Evolutionary conservation across 2,888 invertebrate species (phyloP).

Genomic region (Andricus curvator): DNA sequence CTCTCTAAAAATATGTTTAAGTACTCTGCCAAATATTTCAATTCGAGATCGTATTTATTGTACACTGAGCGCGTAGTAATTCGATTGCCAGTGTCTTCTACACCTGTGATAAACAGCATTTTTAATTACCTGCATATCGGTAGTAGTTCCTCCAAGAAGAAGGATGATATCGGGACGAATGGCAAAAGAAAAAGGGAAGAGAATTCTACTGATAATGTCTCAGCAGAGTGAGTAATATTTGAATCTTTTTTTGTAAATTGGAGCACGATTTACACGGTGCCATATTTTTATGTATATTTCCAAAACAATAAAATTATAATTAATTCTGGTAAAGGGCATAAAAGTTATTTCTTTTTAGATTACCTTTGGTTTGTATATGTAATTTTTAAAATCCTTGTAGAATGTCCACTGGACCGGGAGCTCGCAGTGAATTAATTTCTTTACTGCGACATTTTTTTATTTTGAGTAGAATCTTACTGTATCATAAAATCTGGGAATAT

Average conservation of each 20-base stretch:
- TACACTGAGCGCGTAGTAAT: conserved; percentile 40
- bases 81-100: conserved; percentile 29
- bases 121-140: conserved; percentile 62
- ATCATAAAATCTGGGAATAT: too few relatives aligned
- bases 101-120: conserved; percentile 49
- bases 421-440: too few relatives aligned
- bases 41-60: conserved; percentile 43
- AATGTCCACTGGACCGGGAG: too few relatives aligned
- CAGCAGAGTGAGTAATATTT: conserved; percentile 55
- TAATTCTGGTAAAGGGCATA: neutral
- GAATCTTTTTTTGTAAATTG: neutral
- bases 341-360: neutral
- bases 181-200: conserved; percentile 65
- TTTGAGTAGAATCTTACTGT: too few relatives aligned
- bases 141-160: conserved; percentile 56
- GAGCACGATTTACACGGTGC: neutral
- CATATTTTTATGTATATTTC: neutral
- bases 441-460: too few relatives aligned
- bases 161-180: conserved; percentile 48
- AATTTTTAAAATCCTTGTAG: too few relatives aligned
- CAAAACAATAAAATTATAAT: neutral
- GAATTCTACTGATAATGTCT: conserved; percentile 50
- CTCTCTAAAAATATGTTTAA: conserved; percentile 55
- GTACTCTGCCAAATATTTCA: conserved; percentile 45
- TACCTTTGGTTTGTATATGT: too few relatives aligned